phyloP scores from a whole-genome alignment of 2,888 invertebrate species.

The Hermaeophaga mercurialis region DNA sequence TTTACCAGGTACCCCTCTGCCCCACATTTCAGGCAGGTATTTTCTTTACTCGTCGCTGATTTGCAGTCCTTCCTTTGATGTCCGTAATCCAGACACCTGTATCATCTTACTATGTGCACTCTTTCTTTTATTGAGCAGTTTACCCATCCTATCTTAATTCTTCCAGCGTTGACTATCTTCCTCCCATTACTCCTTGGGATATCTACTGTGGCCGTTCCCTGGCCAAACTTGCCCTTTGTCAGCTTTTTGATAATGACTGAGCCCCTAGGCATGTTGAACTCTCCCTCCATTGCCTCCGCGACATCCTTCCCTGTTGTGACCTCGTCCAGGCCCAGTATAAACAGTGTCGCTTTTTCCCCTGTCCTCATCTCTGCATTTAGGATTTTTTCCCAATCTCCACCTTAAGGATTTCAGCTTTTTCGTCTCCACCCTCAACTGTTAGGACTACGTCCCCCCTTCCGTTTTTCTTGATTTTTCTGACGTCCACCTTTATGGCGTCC shows the following conservation, averaged over 20 bases:
- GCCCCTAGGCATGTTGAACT: not conserved
- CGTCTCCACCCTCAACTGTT: not conserved
- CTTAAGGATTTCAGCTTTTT: not conserved
- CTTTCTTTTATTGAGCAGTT: slow-evolving; percentile 16
- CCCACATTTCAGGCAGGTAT: slow-evolving; percentile 25
- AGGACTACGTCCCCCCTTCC: not conserved
- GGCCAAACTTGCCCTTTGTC: not conserved
- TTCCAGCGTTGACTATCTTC: slow-evolving; percentile 1
- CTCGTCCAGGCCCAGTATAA: not conserved
- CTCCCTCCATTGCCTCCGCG: not conserved
- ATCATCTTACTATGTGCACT: slow-evolving; percentile 13
- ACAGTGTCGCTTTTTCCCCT: not conserved
- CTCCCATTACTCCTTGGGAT: not conserved
- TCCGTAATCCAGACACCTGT: slow-evolving; percentile 18
- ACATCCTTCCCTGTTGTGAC: not conserved
- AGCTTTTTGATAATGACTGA: not conserved
- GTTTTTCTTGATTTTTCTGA: slow-evolving; percentile 2
- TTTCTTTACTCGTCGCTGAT: slow-evolving; percentile 5
- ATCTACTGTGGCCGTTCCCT: slow-evolving; percentile 7
- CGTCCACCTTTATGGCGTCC: not conserved
- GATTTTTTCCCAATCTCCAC: not conserved
- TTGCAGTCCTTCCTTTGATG: slow-evolving; percentile 19
- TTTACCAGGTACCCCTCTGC: slow-evolving; percentile 14
- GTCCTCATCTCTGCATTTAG: not conserved
- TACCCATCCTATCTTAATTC: slow-evolving; percentile 17